Evolutionary conservation across 2,797 vertebrate species (phyloP).

Genomic region (Lepilemur ruficaudatus): DNA sequence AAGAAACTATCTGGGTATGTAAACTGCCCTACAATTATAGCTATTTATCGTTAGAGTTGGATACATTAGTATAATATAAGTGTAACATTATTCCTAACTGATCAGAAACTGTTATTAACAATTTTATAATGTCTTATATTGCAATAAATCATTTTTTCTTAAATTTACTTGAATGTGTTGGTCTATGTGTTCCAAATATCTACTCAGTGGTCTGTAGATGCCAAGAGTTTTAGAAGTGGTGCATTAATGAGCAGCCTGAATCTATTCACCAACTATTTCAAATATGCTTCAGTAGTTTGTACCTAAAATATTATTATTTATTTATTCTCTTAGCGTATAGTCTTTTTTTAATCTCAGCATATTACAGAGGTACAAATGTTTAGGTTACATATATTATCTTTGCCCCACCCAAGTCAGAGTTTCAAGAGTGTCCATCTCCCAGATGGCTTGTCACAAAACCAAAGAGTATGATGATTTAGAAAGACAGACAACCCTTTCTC

Average conservation of each 20-base stretch:
- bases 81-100: not conserved
- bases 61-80: not conserved
- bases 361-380: too few relatives aligned
- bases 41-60: not conserved
- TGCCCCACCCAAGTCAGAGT: too few relatives aligned
- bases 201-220: not conserved
- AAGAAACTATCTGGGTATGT: not conserved
- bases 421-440: too few relatives aligned
- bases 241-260: not conserved
- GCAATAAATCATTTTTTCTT: not conserved
- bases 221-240: not conserved
- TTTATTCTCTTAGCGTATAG: not conserved
- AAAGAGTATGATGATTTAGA: not conserved
- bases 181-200: not conserved
- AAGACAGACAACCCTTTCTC: not conserved
- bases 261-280: not conserved
- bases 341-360: too few relatives aligned
- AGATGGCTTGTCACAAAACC: not conserved
- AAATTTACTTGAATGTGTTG: not conserved
- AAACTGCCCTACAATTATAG: not conserved
- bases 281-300: not conserved
- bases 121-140: not conserved
- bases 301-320: not conserved
- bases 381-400: too few relatives aligned
- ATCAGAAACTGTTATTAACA: not conserved